Percentiles rank a stretch among this genome's conserved stretches.
phyloP scores from a whole-genome alignment of 2,888 invertebrate genomes.

The Sinopyrophorus schimmeli region DNA sequence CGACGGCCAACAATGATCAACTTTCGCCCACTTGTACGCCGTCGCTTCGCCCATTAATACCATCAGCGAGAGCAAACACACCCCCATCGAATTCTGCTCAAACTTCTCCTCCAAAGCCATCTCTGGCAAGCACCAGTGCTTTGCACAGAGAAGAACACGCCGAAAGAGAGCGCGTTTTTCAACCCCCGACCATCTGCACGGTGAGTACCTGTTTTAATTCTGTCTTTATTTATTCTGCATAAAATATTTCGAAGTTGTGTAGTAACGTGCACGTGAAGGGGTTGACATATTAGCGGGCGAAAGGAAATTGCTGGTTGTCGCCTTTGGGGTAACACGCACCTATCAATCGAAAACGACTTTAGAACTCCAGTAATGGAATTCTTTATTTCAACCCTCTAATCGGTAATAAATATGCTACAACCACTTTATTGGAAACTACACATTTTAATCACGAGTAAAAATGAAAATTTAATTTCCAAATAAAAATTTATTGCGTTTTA shows the following conservation, averaged over 20 bases:
- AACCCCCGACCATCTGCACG: slow-evolving; percentile 55
- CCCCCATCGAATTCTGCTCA: slow-evolving; percentile 32
- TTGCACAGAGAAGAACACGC: slow-evolving; percentile 34
- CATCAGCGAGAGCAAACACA: slow-evolving; percentile 32
- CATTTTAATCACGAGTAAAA: too few species aligned
- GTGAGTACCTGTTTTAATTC: slow-evolving; percentile 42
- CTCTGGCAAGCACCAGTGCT: slow-evolving; percentile 21
- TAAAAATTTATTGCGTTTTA: too few species aligned
- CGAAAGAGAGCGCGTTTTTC: slow-evolving; percentile 44
- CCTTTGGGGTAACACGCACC: too few species aligned
- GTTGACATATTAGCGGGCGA: too few species aligned
- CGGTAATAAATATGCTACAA: slow-evolving; percentile 28
- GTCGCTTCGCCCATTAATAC: slow-evolving; percentile 28
- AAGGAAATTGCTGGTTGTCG: too few species aligned
- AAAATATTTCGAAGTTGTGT: too few species aligned
- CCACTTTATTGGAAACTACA: slow-evolving; percentile 20
- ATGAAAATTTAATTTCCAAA: too few species aligned
- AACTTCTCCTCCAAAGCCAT: slow-evolving; percentile 31
- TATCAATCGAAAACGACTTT: too few species aligned
- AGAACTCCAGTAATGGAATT: slow-evolving; percentile 38
- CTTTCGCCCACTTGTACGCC: slow-evolving; percentile 34
- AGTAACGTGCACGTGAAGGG: too few species aligned
- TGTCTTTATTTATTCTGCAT: not conserved
- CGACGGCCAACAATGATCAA: slow-evolving; percentile 43
- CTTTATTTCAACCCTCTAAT: slow-evolving; percentile 36